These are phyloP conservation scores for Pomatostomus ruficeps DNA, from an alignment of 2,113 vertebrate species.

Conservation along the genomic window DNA sequence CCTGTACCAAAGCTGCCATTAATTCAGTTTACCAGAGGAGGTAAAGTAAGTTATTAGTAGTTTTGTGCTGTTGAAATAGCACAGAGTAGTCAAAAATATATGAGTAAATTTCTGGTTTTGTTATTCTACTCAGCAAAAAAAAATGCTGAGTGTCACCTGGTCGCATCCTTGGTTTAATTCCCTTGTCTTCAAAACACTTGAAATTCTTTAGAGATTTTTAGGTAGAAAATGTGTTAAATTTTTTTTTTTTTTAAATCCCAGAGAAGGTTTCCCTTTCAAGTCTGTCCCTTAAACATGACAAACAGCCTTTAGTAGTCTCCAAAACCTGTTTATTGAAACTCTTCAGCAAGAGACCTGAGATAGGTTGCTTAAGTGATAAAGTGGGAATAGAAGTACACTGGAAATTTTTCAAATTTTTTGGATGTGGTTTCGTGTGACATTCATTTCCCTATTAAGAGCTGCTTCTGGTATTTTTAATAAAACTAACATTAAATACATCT, in stretches of 20 bases:
- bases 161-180: neutral
- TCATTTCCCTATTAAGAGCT: neutral
- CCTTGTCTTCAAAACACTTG: neutral
- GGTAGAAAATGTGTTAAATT: neutral
- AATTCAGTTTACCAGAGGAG: neutral
- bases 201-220: neutral
- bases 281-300: neutral
- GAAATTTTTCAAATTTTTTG: neutral
- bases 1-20: neutral
- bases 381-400: neutral
- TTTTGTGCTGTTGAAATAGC: neutral
- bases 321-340: neutral
- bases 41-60: neutral
- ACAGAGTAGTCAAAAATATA: neutral
- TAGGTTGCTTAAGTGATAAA: neutral
- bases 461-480: conserved; percentile 19
- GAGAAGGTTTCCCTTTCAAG: neutral
- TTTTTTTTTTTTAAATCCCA: neutral
- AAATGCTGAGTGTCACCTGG: neutral
- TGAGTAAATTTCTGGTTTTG: neutral
- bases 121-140: neutral
- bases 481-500: neutral
- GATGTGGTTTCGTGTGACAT: neutral
- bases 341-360: neutral
- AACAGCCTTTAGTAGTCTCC: neutral